Evolutionary conservation across 2,888 invertebrate species (phyloP).

Genomic region (Eupithecia dodoneata): DNA sequence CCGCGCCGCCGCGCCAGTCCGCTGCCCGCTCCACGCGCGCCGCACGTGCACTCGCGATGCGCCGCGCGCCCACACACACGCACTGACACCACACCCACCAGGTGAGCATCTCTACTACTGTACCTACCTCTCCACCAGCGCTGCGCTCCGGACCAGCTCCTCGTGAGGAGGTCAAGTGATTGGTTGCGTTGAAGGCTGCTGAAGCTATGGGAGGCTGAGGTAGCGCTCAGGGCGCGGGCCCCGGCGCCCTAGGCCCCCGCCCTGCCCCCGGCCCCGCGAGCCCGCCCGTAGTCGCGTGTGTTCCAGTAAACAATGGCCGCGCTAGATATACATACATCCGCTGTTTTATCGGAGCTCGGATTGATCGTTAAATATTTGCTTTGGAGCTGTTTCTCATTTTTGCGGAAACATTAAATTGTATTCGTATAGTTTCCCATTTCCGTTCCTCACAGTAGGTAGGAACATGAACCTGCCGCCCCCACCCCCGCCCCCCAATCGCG

Average conservation of each 20-base stretch:
- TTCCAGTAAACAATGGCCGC: not conserved
- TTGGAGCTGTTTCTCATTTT: not conserved
- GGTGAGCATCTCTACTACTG: not conserved
- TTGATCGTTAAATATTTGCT: not conserved
- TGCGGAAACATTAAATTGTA: not conserved
- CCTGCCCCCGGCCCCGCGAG: no score
- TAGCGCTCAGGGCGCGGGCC: no score
- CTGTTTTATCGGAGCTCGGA: not conserved
- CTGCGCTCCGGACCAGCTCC: no score
- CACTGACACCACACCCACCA: conserved; percentile 4
- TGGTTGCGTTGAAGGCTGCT: no score
- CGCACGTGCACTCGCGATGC: not conserved
- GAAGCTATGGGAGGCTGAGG: no score
- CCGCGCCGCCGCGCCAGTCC: not conserved
- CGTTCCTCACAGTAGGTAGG: no score
- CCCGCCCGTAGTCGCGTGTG: no score
- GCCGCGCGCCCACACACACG: not conserved
- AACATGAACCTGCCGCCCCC: no score
- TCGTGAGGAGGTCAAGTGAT: no score
- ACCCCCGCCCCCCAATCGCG: no score
- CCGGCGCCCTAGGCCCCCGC: no score
- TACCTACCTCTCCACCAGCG: no score
- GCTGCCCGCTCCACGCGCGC: not conserved
- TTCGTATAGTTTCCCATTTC: not conserved
- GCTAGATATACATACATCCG: not conserved